A percentile compares a stretch with the other conserved stretches of the same genome.
Conservation (phyloP, 2,113 vertebrate genomes). For the Chlamydotis undulata region DNA sequence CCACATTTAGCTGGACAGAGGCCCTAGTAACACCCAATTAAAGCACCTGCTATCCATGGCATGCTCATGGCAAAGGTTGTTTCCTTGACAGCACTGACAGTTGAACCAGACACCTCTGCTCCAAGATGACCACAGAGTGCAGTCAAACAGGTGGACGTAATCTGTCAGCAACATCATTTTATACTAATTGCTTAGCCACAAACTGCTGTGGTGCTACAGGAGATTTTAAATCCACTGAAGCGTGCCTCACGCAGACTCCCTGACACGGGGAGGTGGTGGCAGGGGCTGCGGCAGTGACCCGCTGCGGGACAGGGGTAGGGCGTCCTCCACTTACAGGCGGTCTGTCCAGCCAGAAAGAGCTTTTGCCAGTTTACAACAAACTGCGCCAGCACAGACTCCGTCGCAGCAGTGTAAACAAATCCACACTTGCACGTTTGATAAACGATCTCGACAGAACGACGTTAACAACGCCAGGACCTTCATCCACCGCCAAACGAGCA, state of each 20-base stretch:
- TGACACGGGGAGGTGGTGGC: neutral
- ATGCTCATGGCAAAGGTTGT: neutral
- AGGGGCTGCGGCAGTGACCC: too few species aligned
- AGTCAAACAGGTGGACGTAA: rapidly evolving
- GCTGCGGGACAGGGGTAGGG: neutral
- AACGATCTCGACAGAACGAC: too few species aligned
- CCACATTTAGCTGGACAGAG: neutral
- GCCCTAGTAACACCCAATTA: rapidly evolving
- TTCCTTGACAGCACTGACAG: rapidly evolving
- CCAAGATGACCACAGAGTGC: neutral
- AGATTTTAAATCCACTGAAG: neutral
- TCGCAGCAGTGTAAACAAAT: rapidly evolving
- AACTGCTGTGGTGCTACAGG: too few species aligned
- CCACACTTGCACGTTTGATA: rapidly evolving
- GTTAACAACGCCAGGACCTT: neutral
- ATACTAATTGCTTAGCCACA: too few species aligned
- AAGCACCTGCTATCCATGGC: rapidly evolving
- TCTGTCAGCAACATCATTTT: too few species aligned
- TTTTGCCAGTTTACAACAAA: neutral
- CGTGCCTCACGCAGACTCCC: too few species aligned
- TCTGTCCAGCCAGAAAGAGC: neutral
- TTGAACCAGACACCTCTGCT: rapidly evolving
- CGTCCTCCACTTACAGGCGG: rapidly evolving
- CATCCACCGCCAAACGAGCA: rapidly evolving
- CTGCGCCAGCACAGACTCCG: neutral